Evolutionary conservation across 1,140 invertebrate genomes (phyloP).

Genomic region (Sarcophaga bullata): DNA sequence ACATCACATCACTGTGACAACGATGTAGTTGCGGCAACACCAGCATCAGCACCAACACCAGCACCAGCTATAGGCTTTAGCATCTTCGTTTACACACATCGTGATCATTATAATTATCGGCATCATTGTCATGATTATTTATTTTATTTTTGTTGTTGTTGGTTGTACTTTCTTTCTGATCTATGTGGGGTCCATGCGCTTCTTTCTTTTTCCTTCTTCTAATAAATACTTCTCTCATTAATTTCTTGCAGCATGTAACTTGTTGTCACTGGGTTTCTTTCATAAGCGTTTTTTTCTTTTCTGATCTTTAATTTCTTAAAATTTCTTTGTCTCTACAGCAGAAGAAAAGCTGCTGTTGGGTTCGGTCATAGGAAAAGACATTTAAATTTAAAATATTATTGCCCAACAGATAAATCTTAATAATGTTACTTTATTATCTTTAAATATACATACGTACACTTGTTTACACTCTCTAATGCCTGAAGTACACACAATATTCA

Average conservation of each 20-base stretch:
- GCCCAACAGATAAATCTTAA: conserved; percentile 35
- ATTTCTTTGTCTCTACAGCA: not conserved
- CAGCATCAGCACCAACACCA: not conserved
- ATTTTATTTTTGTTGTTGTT: not conserved
- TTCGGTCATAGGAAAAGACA: not conserved
- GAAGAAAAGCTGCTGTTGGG: no score
- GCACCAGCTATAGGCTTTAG: not conserved
- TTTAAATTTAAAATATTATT: conserved; percentile 24
- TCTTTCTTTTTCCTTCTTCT: conserved; percentile 18
- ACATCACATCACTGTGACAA: not conserved
- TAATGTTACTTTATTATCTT: conserved; percentile 18
- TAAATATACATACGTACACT: not conserved
- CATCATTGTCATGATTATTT: conserved; percentile 1
- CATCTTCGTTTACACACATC: not conserved
- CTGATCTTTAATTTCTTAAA: not conserved
- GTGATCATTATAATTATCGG: not conserved
- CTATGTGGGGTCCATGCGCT: conserved; percentile 19
- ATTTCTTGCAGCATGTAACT: conserved; percentile 22
- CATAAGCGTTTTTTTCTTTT: not conserved
- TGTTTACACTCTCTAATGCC: not conserved
- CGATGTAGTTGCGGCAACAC: not conserved
- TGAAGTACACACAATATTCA: not conserved
- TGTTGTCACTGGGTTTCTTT: conserved; percentile 2
- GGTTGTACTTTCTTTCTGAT: conserved; percentile 31
- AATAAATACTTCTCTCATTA: not conserved